Conservation (phyloP, 2,113 vertebrate genomes). For the Catharus bicknelli region DNA sequence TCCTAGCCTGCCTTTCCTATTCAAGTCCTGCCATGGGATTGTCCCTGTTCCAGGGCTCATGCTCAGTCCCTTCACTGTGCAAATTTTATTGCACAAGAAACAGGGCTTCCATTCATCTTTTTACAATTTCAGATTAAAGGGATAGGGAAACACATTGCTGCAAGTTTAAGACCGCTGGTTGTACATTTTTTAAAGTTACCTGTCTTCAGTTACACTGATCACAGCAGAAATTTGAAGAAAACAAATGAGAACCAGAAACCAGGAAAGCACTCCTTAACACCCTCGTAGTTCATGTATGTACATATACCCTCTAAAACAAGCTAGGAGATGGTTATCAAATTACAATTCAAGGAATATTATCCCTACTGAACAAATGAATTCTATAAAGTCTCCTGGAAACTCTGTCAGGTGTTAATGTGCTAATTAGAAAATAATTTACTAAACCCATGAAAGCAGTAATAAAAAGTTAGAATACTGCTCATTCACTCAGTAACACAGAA, state of each 20-base stretch:
- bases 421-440: not conserved
- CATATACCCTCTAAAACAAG: not conserved
- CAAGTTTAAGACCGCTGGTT: not conserved
- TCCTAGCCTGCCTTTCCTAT: not conserved
- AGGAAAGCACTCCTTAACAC: not conserved
- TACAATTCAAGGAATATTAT: not conserved
- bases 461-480: not conserved
- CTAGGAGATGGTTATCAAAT: not conserved
- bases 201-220: not conserved
- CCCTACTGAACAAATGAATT: not conserved
- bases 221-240: not conserved
- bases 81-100: not conserved
- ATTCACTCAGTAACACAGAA: not conserved
- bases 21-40: not conserved
- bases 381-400: not conserved
- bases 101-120: not conserved
- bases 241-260: not conserved
- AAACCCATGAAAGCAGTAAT: not conserved
- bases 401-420: not conserved
- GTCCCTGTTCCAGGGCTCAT: not conserved
- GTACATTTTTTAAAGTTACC: not conserved
- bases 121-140: not conserved
- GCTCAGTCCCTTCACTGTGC: not conserved
- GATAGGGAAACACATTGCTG: not conserved
- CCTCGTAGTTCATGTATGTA: not conserved